These are phyloP conservation scores for Subacronicta megacephala DNA, from an alignment of 2,888 invertebrate species.

Conservation along the genomic window DNA sequence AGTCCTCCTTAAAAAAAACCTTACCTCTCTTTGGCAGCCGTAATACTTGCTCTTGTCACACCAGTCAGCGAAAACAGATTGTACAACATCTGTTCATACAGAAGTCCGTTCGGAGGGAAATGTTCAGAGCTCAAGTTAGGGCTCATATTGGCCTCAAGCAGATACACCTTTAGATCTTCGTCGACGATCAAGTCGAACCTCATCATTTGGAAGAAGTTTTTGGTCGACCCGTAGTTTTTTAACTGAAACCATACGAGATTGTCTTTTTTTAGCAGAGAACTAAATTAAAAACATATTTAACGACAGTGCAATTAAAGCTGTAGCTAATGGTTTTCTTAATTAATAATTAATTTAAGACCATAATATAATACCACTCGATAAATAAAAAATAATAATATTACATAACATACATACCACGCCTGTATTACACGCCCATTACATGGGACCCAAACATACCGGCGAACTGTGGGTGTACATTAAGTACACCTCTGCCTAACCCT, in stretches of 20 bases:
- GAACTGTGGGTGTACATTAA: too few relatives aligned
- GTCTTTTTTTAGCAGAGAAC: not conserved
- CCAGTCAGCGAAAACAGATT: conserved; percentile 95
- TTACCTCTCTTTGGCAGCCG: conserved; percentile 53
- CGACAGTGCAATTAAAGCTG: too few relatives aligned
- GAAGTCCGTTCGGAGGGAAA: conserved; percentile 95
- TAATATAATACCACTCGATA: too few relatives aligned
- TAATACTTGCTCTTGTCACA: conserved; percentile 79
- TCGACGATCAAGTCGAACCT: conserved; percentile 98
- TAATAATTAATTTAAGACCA: too few relatives aligned
- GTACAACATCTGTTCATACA: conserved; percentile 98
- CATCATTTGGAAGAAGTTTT: conserved; percentile 98
- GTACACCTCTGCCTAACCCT: too few relatives aligned
- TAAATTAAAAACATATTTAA: not conserved
- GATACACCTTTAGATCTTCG: conserved; percentile 94
- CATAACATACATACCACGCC: too few relatives aligned
- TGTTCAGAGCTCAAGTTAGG: conserved; percentile 98
- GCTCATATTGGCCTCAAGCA: conserved; percentile 99
- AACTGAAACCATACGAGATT: conserved; percentile 65
- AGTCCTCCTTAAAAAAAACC: conserved; percentile 5
- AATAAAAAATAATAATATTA: too few relatives aligned
- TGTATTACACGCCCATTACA: too few relatives aligned
- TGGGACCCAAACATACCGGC: too few relatives aligned
- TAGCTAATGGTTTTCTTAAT: too few relatives aligned
- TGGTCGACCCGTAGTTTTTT: conserved; percentile 83